phyloP scores from a whole-genome alignment of 2,888 invertebrate genomes.

The Drepana falcataria region DNA sequence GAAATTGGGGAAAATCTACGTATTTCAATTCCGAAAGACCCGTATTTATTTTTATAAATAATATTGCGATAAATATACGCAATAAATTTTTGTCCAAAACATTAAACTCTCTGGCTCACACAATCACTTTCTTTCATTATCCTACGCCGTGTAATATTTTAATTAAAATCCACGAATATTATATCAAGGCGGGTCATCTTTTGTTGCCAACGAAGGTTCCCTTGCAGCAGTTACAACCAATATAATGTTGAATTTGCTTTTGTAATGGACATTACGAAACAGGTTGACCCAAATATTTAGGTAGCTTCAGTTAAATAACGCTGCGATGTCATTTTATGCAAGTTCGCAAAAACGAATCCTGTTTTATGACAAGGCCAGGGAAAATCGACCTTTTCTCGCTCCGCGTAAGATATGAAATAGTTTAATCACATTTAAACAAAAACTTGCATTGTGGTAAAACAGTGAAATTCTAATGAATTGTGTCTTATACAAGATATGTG shows the following conservation, averaged over 20 bases:
- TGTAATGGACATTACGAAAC: slow-evolving; percentile 74
- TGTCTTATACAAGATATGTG: too few species aligned
- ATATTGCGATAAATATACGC: slow-evolving; percentile 32
- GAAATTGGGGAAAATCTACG: slow-evolving; percentile 44
- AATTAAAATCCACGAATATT: slow-evolving; percentile 70
- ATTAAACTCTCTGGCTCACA: slow-evolving; percentile 35
- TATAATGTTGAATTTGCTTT: slow-evolving; percentile 73
- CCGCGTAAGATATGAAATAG: slow-evolving; percentile 50
- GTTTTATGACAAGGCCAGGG: slow-evolving; percentile 43
- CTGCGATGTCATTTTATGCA: slow-evolving; percentile 69
- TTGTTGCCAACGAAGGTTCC: slow-evolving; percentile 62
- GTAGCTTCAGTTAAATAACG: slow-evolving; percentile 62
- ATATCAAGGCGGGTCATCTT: slow-evolving; percentile 64
- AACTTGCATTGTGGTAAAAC: slow-evolving; percentile 53
- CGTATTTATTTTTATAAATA: slow-evolving; percentile 20
- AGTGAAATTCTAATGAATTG: slow-evolving; percentile 32
- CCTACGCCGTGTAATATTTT: slow-evolving; percentile 66
- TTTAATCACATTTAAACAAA: slow-evolving; percentile 45
- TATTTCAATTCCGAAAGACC: slow-evolving; percentile 41
- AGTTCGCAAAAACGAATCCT: slow-evolving; percentile 73
- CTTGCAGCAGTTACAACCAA: slow-evolving; percentile 65
- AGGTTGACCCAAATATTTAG: slow-evolving; percentile 75
- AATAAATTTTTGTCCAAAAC: slow-evolving; percentile 45
- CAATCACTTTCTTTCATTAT: slow-evolving; percentile 61
- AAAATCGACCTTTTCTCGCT: slow-evolving; percentile 53